Percentiles rank a stretch among this genome's conserved stretches.
phyloP scores from a whole-genome alignment of 2,797 vertebrate genomes.

The Enteromius trimaculatus region DNA sequence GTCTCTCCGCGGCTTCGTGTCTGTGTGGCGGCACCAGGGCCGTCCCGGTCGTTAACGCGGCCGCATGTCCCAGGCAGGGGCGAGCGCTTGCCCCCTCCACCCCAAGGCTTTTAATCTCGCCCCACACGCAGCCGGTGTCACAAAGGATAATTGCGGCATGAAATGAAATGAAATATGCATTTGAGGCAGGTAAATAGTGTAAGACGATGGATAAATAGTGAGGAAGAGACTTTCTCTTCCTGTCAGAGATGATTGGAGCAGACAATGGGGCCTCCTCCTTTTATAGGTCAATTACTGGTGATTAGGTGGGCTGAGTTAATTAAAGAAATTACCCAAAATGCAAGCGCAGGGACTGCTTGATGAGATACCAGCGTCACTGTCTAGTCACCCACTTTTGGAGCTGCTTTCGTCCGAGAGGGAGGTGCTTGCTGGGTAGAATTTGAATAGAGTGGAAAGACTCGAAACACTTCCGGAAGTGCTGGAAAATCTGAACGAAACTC shows the following conservation, averaged over 20 bases:
- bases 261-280: conserved; percentile 84
- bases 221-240: conserved; percentile 68
- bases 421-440: conserved; percentile 74
- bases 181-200: conserved; percentile 58
- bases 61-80: conserved; percentile 80
- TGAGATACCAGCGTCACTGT: conserved; percentile 75
- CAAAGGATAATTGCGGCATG: conserved; percentile 80
- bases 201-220: conserved; percentile 54
- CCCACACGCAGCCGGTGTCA: conserved; percentile 68
- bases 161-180: conserved; percentile 58
- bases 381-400: conserved; percentile 68
- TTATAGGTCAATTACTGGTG: conserved; percentile 93
- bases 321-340: conserved; percentile 85
- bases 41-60: conserved; percentile 86
- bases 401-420: conserved; percentile 66
- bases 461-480: conserved; percentile 26
- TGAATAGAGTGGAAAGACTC: conserved; percentile 70
- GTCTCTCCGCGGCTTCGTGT: conserved; percentile 86
- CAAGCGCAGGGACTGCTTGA: conserved; percentile 76
- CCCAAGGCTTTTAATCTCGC: conserved; percentile 79
- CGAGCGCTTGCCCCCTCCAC: conserved; percentile 72
- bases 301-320: conserved; percentile 89
- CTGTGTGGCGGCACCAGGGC: conserved; percentile 75
- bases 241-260: conserved; percentile 85
- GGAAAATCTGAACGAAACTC: conserved; percentile 7